These are phyloP conservation scores for Dendrolimus houi DNA, from an alignment of 2,888 invertebrate species.

Conservation along the genomic window DNA sequence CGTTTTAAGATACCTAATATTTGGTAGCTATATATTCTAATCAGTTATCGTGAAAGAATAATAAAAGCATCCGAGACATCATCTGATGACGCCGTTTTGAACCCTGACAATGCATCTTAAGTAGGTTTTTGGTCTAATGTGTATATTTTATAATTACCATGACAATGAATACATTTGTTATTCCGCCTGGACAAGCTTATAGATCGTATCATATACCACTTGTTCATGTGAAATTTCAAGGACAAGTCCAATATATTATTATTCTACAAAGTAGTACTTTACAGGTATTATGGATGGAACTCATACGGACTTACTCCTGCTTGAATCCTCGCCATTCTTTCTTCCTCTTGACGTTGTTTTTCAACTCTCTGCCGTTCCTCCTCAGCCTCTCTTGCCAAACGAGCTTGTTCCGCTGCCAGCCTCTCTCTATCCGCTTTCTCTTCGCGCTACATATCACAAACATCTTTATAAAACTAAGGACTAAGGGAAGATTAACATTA, in stretches of 20 bases:
- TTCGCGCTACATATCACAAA: constrained; percentile 29
- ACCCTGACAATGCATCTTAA: not conserved
- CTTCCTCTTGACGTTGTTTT: constrained; percentile 51
- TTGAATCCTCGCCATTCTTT: constrained; percentile 56
- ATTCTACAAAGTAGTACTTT: no score
- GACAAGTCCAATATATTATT: no score
- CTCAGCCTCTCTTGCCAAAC: constrained; percentile 45
- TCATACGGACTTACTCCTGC: constrained; percentile 41
- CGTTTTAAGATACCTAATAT: no score
- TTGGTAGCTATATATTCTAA: no score
- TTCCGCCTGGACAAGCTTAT: no score
- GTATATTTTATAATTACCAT: not conserved
- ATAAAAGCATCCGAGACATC: no score
- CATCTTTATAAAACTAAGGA: not conserved
- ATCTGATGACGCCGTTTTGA: no score
- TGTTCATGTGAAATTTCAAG: no score
- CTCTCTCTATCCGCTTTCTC: constrained; percentile 52
- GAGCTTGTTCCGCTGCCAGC: constrained; percentile 48
- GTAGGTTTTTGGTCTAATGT: not conserved
- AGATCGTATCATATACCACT: no score
- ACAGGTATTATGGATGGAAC: no score
- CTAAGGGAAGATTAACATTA: no score
- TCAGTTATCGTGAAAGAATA: no score
- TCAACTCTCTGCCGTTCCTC: constrained; percentile 41
- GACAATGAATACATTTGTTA: not conserved